Evolutionary conservation across 2,888 invertebrate species (phyloP).

Genomic region (Eumerus sabulonum): DNA sequence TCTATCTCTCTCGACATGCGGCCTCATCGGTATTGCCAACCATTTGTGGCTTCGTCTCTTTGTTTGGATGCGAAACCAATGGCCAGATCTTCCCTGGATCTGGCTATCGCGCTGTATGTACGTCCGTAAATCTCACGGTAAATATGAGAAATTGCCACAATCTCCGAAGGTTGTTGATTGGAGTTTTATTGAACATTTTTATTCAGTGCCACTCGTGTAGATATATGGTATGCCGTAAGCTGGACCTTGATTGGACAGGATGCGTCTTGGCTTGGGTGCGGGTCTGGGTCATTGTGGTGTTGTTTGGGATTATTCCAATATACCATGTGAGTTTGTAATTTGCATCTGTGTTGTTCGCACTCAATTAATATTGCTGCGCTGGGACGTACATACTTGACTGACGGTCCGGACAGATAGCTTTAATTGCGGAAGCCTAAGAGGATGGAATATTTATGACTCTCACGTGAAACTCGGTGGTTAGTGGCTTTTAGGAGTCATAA

Average conservation of each 20-base stretch:
- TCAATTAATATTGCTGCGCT: slow-evolving; percentile 62
- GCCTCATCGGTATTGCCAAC: no score
- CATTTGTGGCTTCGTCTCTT: slow-evolving; percentile 25
- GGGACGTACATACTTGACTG: slow-evolving; percentile 27
- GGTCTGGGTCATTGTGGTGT: slow-evolving; percentile 41
- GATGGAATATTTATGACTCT: slow-evolving; percentile 28
- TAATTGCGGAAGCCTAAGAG: slow-evolving; percentile 55
- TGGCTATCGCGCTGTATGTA: no score
- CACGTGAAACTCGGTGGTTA: slow-evolving; percentile 4
- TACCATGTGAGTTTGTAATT: slow-evolving; percentile 59
- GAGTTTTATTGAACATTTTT: slow-evolving; percentile 58
- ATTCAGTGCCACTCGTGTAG: slow-evolving; percentile 11
- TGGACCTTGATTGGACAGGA: no score
- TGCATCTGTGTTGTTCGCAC: slow-evolving; percentile 66
- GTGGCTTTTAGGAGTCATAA: not conserved
- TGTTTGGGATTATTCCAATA: slow-evolving; percentile 26
- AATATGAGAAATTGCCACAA: slow-evolving; percentile 63
- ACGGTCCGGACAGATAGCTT: slow-evolving; percentile 45
- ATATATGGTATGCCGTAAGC: slow-evolving; percentile 20
- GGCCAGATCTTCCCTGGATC: not conserved
- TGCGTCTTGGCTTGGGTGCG: no score
- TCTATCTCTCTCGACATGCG: no score
- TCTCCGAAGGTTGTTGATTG: slow-evolving; percentile 61
- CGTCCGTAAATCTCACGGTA: slow-evolving; percentile 37
- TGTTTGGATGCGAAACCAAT: slow-evolving; percentile 2